Conservation (phyloP, 1,140 invertebrate genomes). For the Ips nitidus region DNA sequence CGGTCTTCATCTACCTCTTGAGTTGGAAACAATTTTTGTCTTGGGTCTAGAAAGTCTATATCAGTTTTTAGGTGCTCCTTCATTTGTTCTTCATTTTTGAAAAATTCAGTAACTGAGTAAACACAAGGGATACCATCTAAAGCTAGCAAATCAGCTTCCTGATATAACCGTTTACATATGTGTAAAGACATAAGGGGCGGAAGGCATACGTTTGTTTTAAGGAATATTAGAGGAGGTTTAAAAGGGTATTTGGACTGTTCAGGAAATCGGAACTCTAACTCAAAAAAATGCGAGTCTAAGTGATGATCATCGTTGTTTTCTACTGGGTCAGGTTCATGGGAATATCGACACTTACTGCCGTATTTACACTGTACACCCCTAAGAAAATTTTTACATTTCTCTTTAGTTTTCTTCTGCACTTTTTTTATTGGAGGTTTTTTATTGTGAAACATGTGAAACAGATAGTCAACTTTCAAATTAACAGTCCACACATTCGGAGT, state of each 20-base stretch:
- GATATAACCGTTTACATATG: slow-evolving; percentile 63
- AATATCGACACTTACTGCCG: slow-evolving; percentile 70
- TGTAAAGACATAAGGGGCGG: slow-evolving; percentile 63
- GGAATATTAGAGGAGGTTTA: slow-evolving; percentile 67
- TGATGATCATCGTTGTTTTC: slow-evolving; percentile 49
- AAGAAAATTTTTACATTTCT: slow-evolving; percentile 67
- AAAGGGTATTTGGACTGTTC: slow-evolving; percentile 69
- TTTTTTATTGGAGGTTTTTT: slow-evolving; percentile 47
- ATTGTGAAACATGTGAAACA: slow-evolving; percentile 62
- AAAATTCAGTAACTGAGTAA: slow-evolving; percentile 67
- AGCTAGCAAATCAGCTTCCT: slow-evolving; percentile 65
- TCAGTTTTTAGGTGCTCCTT: slow-evolving; percentile 59
- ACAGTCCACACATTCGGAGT: slow-evolving; percentile 69
- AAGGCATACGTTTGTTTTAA: slow-evolving; percentile 62
- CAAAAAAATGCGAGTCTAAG: slow-evolving; percentile 55
- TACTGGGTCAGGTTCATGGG: slow-evolving; percentile 60
- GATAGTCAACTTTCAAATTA: slow-evolving; percentile 66
- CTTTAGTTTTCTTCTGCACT: slow-evolving; percentile 56
- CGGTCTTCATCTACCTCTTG: slow-evolving; percentile 46
- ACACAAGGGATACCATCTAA: slow-evolving; percentile 66
- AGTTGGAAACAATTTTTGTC: slow-evolving; percentile 45
- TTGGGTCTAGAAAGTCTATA: slow-evolving; percentile 58
- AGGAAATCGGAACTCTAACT: slow-evolving; percentile 73
- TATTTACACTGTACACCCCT: slow-evolving; percentile 67
- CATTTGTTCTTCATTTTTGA: slow-evolving; percentile 70